These are phyloP conservation scores for Butorides virescens DNA, from an alignment of 2,113 vertebrate species.

Conservation along the genomic window DNA sequence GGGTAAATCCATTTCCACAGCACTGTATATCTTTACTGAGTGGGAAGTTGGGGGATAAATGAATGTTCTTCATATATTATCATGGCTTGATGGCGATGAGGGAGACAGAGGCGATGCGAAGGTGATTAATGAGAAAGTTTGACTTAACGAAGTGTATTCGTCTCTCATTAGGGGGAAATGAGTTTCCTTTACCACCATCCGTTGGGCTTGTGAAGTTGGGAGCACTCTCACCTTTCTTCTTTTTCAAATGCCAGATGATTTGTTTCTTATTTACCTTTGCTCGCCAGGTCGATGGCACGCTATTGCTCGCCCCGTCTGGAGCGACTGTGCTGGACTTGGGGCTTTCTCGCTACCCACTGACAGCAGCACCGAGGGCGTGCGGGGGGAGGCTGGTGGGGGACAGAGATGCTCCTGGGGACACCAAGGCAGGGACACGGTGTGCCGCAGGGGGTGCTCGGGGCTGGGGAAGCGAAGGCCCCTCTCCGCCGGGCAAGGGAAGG, in stretches of 20 bases:
- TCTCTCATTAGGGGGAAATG: neutral
- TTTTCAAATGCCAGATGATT: neutral
- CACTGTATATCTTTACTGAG: slow-evolving; percentile 31
- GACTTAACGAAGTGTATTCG: slow-evolving; percentile 15
- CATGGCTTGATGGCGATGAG: slow-evolving; percentile 27
- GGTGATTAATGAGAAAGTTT: slow-evolving; percentile 56
- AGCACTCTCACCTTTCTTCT: accelerated
- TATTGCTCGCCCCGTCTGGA: accelerated
- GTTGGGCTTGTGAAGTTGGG: neutral
- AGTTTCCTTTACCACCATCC: neutral
- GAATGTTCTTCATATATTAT: slow-evolving; percentile 56
- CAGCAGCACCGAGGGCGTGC: neutral
- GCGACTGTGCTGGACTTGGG: neutral
- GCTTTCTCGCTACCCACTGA: accelerated
- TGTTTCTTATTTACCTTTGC: neutral
- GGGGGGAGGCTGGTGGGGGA: neutral
- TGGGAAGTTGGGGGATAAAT: slow-evolving; percentile 59
- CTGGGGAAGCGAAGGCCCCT: neutral
- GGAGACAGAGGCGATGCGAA: slow-evolving; percentile 7
- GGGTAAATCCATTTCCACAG: slow-evolving; percentile 47
- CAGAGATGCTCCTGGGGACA: neutral
- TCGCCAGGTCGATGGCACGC: neutral
- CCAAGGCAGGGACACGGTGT: neutral
- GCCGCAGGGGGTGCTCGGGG: neutral
- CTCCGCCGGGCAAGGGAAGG: neutral